phyloP scores from a whole-genome alignment of 2,888 invertebrate genomes.

The Candidula unifasciata region DNA sequence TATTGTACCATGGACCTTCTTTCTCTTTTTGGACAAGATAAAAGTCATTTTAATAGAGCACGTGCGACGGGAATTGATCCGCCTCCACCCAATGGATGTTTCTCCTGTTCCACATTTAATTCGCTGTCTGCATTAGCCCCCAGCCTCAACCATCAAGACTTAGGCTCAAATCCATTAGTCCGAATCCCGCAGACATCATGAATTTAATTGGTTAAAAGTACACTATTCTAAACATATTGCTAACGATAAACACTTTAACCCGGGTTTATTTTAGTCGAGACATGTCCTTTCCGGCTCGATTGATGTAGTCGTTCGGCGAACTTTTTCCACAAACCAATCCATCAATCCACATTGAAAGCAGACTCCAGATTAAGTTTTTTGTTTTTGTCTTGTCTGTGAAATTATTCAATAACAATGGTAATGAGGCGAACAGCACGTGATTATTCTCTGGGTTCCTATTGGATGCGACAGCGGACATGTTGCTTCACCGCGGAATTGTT shows the following conservation, averaged over 20 bases:
- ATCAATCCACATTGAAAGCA: not conserved
- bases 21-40: not conserved
- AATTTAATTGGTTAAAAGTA: conserved; percentile 13
- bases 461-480: not conserved
- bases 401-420: not conserved
- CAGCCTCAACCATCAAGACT: not conserved
- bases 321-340: not conserved
- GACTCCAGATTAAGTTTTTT: not conserved
- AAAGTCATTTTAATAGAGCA: not conserved
- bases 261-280: not conserved
- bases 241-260: not conserved
- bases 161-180: not conserved
- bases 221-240: not conserved
- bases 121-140: not conserved
- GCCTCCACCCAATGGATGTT: not conserved
- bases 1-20: not conserved
- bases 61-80: not conserved
- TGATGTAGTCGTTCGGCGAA: not conserved
- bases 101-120: not conserved
- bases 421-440: not conserved
- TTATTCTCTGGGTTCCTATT: not conserved
- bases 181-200: not conserved
- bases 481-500: too few species aligned
- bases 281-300: not conserved
- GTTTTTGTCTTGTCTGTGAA: not conserved